Evolutionary conservation across 2,888 invertebrate genomes (phyloP), one percentile per base, ranked within the genome.

Genomic region (Leistus spinibarbis): DNA sequence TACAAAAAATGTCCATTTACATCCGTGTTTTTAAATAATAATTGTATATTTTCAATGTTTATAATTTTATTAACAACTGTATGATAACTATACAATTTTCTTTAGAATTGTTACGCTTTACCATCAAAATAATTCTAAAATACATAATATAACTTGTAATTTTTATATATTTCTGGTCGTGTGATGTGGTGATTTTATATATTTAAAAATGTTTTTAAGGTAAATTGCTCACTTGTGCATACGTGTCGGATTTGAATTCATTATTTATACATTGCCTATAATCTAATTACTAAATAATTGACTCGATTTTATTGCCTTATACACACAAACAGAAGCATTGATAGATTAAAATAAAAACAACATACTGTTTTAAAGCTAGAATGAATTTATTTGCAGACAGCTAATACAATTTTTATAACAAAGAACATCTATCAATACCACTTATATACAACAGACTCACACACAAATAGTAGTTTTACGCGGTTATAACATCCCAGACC

Each of bases 391-490:
- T 71, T 71, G 71, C 71, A 71, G 54, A 71, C 71, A 71, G 64
- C 71, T 64, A 57, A 16, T 73, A 73, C 73, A 73, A 20, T 63
- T 73, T 70, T 73, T 67, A 66, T 67, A 73, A 66, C 67, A 73
- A 65, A 72, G 56, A 66, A 73, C 73, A 73, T 73, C 73, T 73
- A 73, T 73, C 73, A 73, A 73, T 73, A 73, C 73, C 67, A 73
- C 73, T 73, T 73, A 73, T n/a, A n/a, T n/a, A n/a, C n/a, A n/a
- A n/a, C n/a, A n/a, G n/a, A n/a, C n/a, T n/a, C 64, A 66, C 67
- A 64, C 65, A 66, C 65, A 66, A 54, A 62, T 67, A 73, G 23
- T 65, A 65, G 24, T 40, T 40, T 3, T 16, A 65, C 16, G 19
- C 54, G 64, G 4, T 63, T 17, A 54, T 64, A 54, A 71, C 27